Evolutionary conservation across 2,888 invertebrate genomes (phyloP), one percentile per base, ranked within the genome.

Genomic region (Macroteleia sp.): DNA sequence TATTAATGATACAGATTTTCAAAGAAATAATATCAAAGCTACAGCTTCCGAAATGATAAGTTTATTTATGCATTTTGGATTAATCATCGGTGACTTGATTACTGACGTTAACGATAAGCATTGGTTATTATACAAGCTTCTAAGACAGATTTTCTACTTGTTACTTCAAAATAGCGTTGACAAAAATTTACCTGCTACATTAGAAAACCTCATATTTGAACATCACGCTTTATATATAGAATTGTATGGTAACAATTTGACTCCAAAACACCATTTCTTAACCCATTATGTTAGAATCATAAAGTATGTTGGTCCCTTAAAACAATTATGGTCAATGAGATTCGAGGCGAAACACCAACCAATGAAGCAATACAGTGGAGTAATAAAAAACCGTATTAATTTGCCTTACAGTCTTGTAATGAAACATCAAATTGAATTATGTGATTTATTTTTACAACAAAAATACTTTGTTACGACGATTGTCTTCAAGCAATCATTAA

Each of bases 61-160:
- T 34, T 34, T 59, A 25, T 41, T 54, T 39, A 25, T 54, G 4
- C 54, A 54, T 12, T 19, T 28, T 39, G 25, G 39, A 1, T 57
- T 57, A 20, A 57, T 56, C 2, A 2, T 30, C 28, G 56, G 56
- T 5, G 56, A 56, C 16, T 42, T 42, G 10, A 42, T 41, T 20
- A 57, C 28, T 6, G 28, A 42, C 20, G 2, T 20, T 25, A 20
- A 44, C 9, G 59, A 59, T 59, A 30, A 44, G 9, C 16, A 59
- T 46, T 59, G 59, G 59, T 14, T 19, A 34, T 46, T 59, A 36
- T 59, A 59, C n/a, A 59, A 59, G 30, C 4, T 44, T 4, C n/a
- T 34, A 34, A n/a, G 57, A 30, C 16, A 57, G 1, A 57, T 57
- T 30, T 42, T 57, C 28, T 30, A 2, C 16, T 8, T 59, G 9